A percentile compares a stretch with the other conserved stretches of the same genome.
Conservation (phyloP, 2,113 vertebrate species). For the Physeter macrocephalus region DNA sequence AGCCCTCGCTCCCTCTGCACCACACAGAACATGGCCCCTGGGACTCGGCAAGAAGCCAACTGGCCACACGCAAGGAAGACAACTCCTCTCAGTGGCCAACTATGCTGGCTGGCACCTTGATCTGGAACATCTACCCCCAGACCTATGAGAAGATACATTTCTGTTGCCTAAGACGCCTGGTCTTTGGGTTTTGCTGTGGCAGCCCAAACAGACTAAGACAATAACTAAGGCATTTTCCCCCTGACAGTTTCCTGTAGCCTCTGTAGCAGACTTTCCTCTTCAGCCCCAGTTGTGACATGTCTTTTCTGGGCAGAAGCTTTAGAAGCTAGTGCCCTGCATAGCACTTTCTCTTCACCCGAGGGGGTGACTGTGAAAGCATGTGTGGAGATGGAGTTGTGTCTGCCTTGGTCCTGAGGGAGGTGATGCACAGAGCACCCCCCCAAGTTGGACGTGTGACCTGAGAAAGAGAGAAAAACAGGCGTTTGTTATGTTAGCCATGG, state of each 20-base stretch:
- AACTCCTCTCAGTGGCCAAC: too few species aligned
- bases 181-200: not conserved
- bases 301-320: not conserved
- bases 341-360: fast-evolving
- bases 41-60: not conserved
- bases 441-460: not conserved
- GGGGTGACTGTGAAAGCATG: fast-evolving
- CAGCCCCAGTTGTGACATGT: not conserved
- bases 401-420: too few species aligned
- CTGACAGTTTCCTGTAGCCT: not conserved
- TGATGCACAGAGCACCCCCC: not conserved
- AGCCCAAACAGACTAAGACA: not conserved
- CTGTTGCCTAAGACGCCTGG: not conserved
- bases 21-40: not conserved
- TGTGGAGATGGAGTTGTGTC: not conserved
- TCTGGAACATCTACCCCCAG: not conserved
- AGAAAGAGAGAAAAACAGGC: not conserved
- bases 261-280: not conserved
- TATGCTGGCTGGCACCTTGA: not conserved
- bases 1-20: not conserved
- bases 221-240: not conserved
- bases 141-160: not conserved
- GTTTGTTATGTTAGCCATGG: not conserved
- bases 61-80: not conserved
- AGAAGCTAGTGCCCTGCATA: not conserved